A percentile compares a stretch with the other conserved stretches of the same genome.
Evolutionary conservation across 2,797 vertebrate genomes (phyloP).

Genomic region (Graptemys geographica): DNA sequence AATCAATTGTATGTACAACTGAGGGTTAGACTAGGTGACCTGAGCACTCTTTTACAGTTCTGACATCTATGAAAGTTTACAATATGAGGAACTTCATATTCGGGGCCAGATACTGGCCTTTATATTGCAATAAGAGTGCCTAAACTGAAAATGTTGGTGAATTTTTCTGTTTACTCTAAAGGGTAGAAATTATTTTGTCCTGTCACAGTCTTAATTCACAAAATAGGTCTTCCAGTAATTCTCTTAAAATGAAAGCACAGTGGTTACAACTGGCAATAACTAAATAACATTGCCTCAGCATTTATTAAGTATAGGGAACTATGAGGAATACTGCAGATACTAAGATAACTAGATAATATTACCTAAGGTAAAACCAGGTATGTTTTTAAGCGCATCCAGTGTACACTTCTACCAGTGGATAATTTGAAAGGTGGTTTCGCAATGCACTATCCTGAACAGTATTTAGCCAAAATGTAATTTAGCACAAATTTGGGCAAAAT

Average conservation of each 20-base stretch:
- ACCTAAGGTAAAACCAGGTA: neutral
- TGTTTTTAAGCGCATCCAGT: neutral
- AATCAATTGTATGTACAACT: neutral
- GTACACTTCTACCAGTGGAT: neutral
- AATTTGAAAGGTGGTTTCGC: neutral
- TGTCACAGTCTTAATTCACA: neutral
- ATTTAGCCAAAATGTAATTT: neutral
- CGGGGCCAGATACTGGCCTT: conserved; percentile 29
- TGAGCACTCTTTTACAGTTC: conserved; percentile 32
- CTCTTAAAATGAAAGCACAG: neutral
- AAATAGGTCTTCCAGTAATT: neutral
- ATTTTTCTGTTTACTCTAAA: neutral
- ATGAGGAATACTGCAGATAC: neutral
- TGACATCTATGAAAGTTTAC: conserved; percentile 23
- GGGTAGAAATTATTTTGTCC: neutral
- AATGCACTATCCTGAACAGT: neutral
- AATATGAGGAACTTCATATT: neutral
- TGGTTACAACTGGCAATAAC: neutral
- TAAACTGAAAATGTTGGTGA: neutral
- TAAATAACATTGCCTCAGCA: neutral
- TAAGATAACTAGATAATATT: neutral
- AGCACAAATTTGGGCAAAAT: neutral
- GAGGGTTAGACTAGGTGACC: conserved; percentile 33
- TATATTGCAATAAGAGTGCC: neutral
- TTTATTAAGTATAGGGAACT: neutral